Evolutionary conservation across 37 sponge, comb jelly and placozoan genomes (phyloP).

Genomic region (Hexactinellida sp.): DNA sequence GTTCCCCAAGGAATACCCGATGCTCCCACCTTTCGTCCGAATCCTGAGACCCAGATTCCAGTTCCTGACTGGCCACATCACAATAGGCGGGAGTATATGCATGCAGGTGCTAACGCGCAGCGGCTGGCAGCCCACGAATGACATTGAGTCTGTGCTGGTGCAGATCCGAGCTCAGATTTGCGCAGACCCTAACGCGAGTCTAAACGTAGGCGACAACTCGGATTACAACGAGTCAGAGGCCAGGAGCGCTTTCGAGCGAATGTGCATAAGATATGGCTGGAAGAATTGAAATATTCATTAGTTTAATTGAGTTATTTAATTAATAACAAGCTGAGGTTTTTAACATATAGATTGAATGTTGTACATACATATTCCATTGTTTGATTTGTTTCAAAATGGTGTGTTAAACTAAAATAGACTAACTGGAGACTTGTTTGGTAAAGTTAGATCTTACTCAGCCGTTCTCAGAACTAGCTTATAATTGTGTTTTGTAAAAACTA

Average conservation of each 20-base stretch:
- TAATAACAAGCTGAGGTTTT: not conserved
- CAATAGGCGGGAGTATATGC: constrained; percentile 69
- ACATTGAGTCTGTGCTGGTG: constrained; percentile 61
- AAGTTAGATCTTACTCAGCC: too few relatives aligned
- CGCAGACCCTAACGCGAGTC: constrained; percentile 43
- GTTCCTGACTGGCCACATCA: constrained; percentile 55
- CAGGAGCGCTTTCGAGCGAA: constrained; percentile 49
- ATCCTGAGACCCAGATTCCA: constrained; percentile 50
- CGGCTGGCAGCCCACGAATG: constrained; percentile 68
- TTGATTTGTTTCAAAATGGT: too few relatives aligned
- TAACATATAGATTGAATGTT: too few relatives aligned
- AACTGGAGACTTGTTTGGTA: too few relatives aligned
- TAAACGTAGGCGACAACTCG: constrained; percentile 18
- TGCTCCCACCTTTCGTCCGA: constrained; percentile 68
- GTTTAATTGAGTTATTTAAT: too few relatives aligned
- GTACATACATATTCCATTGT: too few relatives aligned
- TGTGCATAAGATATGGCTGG: constrained; percentile 64
- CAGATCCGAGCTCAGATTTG: constrained; percentile 62
- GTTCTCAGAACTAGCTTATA: too few relatives aligned
- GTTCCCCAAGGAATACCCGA: constrained; percentile 75
- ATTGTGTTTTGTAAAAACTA: too few relatives aligned
- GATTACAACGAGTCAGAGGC: constrained; percentile 54
- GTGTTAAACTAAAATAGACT: too few relatives aligned
- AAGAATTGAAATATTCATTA: constrained; percentile 18
- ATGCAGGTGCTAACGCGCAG: constrained; percentile 66